Evolutionary conservation across 2,113 vertebrate species (phyloP), one percentile per base, ranked within the genome.

Genomic region (Polypterus senegalus): DNA sequence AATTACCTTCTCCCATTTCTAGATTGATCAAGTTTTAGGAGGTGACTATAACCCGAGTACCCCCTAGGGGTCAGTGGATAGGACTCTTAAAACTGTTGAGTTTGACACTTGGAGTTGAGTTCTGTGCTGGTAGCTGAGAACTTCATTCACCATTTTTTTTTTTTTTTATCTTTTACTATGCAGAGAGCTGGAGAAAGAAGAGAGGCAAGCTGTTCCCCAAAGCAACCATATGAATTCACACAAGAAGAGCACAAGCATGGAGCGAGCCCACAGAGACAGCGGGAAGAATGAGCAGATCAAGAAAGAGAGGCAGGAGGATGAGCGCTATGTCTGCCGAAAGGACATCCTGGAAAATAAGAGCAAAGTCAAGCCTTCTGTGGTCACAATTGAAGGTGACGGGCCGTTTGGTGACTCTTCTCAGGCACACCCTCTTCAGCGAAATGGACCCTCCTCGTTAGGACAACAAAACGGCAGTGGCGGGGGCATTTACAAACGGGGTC

Each of bases 391-490:
- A 60, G 74, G 72, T 27, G 90, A 89, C 51, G 78, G 80, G 62
- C 76, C 83, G 56, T 89, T 91, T 63, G 77, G 86, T 49, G 88
- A 89, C 7, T 74, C 76, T 5, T 81, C 86, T 0, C 73, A 82
- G 69, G 77, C 80, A 43, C 82, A 81, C 59, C 73, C 76, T 11
- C 54, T 72, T 3, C 89, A 91, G 74, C 91, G 85, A 74, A 94
- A 91, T 5, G 89, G 90, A 62, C 82, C 85, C 4, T 64, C 72
- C 4, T 68, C 77, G 6, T 77, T 87, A 57, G 80, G 78, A 5
- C 89, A 97, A 73, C 91, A 92, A 74, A 98, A 97, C 7, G 93
- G 92, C 54, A 88, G 86, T 43, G 48, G 74, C 3, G 27, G 27
- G 27, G 53, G 72, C 46, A 76, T 83, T 0, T 90, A 89, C 79